phyloP scores from a whole-genome alignment of 2,797 vertebrate genomes.

The Odontamblyopus lacepedii region DNA sequence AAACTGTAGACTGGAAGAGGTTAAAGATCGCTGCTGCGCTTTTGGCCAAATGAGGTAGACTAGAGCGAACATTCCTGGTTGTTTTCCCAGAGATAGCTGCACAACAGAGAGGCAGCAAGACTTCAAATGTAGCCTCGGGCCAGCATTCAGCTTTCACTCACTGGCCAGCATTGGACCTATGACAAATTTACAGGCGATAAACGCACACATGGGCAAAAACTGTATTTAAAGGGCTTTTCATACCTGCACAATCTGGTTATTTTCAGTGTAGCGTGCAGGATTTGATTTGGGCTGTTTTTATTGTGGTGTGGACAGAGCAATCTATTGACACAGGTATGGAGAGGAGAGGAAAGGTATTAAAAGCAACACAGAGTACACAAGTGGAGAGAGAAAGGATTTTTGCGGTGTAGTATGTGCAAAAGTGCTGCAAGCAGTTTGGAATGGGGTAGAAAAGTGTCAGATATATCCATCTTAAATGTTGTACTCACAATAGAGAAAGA shows the following conservation, averaged over 20 bases:
- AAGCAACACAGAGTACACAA: not conserved
- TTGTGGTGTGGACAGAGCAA: not conserved
- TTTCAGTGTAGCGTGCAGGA: not conserved
- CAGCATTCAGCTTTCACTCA: constrained; percentile 37
- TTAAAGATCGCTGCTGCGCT: constrained; percentile 17
- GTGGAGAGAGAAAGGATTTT: not conserved
- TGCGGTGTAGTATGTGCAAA: not conserved
- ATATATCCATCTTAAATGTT: not conserved
- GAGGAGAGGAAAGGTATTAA: not conserved
- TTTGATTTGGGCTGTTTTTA: constrained; percentile 6
- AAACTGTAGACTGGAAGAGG: constrained; percentile 34
- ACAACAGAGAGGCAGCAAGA: constrained; percentile 53
- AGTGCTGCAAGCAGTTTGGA: not conserved
- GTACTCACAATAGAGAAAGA: not conserved
- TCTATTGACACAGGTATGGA: not conserved
- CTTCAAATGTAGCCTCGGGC: constrained; percentile 56
- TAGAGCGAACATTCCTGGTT: constrained; percentile 59
- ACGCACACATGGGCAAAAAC: constrained; percentile 1
- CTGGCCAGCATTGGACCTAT: constrained; percentile 28
- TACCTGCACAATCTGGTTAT: not conserved
- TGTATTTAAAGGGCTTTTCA: constrained; percentile 1
- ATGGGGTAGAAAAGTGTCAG: not conserved
- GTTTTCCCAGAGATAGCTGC: constrained; percentile 63
- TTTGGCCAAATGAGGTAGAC: constrained; percentile 40
- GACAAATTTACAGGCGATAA: constrained; percentile 36